Conservation (phyloP, 2,888 invertebrate genomes). For the Syritta pipiens region DNA sequence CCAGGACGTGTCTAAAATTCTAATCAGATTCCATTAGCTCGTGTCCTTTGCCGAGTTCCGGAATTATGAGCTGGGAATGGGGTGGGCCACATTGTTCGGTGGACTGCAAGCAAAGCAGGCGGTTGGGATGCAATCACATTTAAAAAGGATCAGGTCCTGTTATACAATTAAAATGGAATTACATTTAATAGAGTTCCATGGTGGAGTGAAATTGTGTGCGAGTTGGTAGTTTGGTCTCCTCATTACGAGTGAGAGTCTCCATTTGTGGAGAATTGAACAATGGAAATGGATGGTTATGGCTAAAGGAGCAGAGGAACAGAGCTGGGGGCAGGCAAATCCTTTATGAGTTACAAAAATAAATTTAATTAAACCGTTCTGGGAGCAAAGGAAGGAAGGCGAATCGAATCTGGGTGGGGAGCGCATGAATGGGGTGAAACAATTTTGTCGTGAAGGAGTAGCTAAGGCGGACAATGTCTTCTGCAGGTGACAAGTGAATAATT, state of each 20-base stretch:
- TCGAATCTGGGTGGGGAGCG: conserved; percentile 20
- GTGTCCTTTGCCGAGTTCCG: conserved; percentile 30
- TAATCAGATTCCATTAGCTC: conserved; percentile 64
- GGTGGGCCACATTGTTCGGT: conserved; percentile 7
- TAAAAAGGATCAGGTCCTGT: conserved; percentile 57
- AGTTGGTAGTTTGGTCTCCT: conserved; percentile 8
- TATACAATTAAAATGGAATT: conserved; percentile 66
- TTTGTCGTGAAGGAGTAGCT: not conserved
- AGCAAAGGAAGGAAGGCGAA: not conserved
- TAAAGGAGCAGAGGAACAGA: not conserved
- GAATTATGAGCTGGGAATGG: conserved; percentile 32
- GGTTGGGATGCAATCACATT: conserved; percentile 52
- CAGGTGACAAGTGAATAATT: conserved; percentile 51
- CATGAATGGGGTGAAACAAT: not conserved
- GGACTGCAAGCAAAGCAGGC: conserved; percentile 9
- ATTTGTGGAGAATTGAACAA: conserved; percentile 38
- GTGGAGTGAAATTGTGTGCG: conserved; percentile 19
- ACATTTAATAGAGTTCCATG: conserved; percentile 51
- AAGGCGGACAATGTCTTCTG: conserved; percentile 21
- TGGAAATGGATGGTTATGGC: not conserved
- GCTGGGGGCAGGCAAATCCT: not conserved
- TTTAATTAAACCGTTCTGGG: conserved; percentile 40
- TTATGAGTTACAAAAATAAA: conserved; percentile 25
- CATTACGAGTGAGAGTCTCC: conserved; percentile 28
- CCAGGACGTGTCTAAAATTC: conserved; percentile 65